These are phyloP conservation scores for Arrhamphus sclerolepis DNA, from an alignment of 2,797 vertebrate species.

Conservation along the genomic window DNA sequence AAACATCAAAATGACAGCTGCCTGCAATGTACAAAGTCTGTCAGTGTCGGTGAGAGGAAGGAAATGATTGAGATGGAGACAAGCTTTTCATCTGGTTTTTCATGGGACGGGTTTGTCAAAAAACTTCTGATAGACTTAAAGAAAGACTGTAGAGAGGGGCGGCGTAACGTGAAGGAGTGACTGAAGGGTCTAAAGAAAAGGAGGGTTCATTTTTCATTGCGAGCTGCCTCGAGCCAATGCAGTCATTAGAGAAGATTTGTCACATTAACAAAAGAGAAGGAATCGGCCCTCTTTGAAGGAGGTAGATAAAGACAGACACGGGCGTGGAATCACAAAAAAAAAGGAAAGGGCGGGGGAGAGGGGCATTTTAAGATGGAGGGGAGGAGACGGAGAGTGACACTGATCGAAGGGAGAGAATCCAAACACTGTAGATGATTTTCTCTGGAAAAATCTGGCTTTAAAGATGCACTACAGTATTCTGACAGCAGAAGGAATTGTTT, in stretches of 20 bases:
- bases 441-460: too few species aligned
- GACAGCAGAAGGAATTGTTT: too few species aligned
- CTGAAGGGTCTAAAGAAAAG: conserved; percentile 69
- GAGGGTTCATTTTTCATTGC: conserved; percentile 58
- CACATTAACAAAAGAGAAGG: conserved; percentile 82
- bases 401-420: conserved; percentile 8
- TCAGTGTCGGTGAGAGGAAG: conserved; percentile 48
- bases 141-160: conserved; percentile 60
- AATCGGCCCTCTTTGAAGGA: conserved; percentile 61
- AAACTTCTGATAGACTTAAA: conserved; percentile 45
- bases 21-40: conserved; percentile 64
- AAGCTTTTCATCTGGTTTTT: conserved; percentile 66
- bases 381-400: conserved; percentile 41
- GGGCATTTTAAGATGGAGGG: conserved; percentile 39
- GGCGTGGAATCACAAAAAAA: conserved; percentile 37
- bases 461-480: too few species aligned
- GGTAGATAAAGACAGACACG: conserved; percentile 57
- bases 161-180: conserved; percentile 62
- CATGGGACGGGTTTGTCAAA: conserved; percentile 65
- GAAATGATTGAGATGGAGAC: conserved; percentile 50
- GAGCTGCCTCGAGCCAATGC: conserved; percentile 67
- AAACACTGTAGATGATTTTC: conserved; percentile 5
- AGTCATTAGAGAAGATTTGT: conserved; percentile 81
- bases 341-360: conserved; percentile 23
- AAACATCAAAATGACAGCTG: conserved; percentile 66